Evolutionary conservation across 1,140 invertebrate species (phyloP), one percentile per base, ranked within the genome.

Genomic region (Cotesia vestalis): DNA sequence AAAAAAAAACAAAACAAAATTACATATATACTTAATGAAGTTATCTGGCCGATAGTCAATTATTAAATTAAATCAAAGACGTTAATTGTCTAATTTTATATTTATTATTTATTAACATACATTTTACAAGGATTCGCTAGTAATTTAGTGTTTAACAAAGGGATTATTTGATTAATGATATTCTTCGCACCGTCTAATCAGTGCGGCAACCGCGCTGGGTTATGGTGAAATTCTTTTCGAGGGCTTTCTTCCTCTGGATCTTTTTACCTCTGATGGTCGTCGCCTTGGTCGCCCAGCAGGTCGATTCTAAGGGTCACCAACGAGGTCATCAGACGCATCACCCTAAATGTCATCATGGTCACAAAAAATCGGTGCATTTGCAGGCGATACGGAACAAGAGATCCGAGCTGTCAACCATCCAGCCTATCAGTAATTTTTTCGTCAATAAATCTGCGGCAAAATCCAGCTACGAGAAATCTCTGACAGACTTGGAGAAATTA

Each of bases 141-240:
- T 14, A 5, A 66, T 40, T 66, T 52, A 40, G n/a, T n/a, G 51
- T 46, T 27, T 27, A 27, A 27, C 27, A 27, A 27, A 27, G 27
- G 3, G 27, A 27, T 40, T 38, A 9, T 12, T 27, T 46, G 61
- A 68, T 69, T 60, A 36, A 73, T 73, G 66, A 46, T 60, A 53
- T 52, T 64, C 63, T 66, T 69, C 40, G 36, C n/a, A 40, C 20
- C 4, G 66, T 51, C n/a, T n/a, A 11, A 52, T 64, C 66, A 53
- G 66, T 57, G 27, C 53, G 61, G 20, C 20, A 69, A 69, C 4
- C 20, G 36, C 59, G n/a, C 36, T 64, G 66, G 66, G 66, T 73
- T 59, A 73, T 73, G 66, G 60, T 69, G 66, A 73, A 17, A 5
- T 35, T 6, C 1, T 62, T 34, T 40, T 11, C 61, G 9, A 11